Evolutionary conservation across 92 coral and sea anemone genomes (phyloP).

Genomic region (Parazoanthus swiftii): DNA sequence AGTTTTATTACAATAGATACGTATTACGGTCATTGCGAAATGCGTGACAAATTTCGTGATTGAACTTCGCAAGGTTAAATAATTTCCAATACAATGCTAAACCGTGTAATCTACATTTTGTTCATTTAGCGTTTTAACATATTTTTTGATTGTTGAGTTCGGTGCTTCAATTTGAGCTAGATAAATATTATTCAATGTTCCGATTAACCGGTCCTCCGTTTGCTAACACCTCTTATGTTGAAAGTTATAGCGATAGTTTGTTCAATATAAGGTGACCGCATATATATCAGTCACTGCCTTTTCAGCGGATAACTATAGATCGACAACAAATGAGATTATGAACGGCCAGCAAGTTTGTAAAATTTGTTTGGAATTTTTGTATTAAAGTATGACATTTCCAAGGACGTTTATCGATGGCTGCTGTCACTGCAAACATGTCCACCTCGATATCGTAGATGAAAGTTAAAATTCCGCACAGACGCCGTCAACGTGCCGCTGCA

Average conservation of each 20-base stretch:
- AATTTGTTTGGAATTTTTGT: background rate
- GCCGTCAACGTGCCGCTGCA: background rate
- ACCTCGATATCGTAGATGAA: background rate
- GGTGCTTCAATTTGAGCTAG: background rate
- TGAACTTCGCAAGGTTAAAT: background rate
- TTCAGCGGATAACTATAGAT: background rate
- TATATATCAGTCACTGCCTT: background rate
- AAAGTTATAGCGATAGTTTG: background rate
- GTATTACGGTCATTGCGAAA: background rate
- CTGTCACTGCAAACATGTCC: background rate
- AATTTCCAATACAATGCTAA: background rate
- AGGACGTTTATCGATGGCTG: background rate
- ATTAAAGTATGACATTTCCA: background rate
- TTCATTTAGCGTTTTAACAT: background rate
- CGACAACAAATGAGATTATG: background rate
- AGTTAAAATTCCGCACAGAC: background rate
- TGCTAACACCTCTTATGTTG: background rate
- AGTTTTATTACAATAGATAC: background rate
- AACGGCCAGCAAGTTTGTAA: background rate
- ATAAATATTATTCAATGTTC: background rate
- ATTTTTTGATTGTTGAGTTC: background rate
- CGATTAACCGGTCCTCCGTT: background rate
- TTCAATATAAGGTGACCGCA: background rate
- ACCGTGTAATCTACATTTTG: background rate
- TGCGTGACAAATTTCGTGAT: conserved; percentile 1